Percentiles rank a stretch among this genome's conserved stretches.
phyloP scores from a whole-genome alignment of 2,888 invertebrate species.

The Tricholauxania praeusta region DNA sequence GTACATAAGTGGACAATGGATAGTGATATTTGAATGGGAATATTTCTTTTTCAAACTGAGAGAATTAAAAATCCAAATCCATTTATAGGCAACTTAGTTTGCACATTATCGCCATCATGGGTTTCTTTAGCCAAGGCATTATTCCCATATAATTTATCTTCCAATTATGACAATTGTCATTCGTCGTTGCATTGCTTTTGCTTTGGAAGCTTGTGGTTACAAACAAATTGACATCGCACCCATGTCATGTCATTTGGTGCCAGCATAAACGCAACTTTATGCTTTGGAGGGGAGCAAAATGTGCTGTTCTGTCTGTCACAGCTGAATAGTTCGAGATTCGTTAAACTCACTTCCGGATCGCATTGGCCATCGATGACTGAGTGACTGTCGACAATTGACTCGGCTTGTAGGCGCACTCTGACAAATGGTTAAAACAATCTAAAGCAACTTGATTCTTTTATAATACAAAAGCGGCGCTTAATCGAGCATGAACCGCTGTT shows the following conservation, averaged over 20 bases:
- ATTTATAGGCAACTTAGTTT: no score
- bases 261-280: not conserved
- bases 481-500: conserved; percentile 24
- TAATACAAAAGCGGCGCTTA: conserved; percentile 18
- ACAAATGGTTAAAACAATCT: no score
- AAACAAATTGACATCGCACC: conserved; percentile 16
- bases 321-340: conserved; percentile 4
- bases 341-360: conserved; percentile 22
- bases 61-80: no score
- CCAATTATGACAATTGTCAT: conserved; percentile 10
- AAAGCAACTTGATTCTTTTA: not conserved
- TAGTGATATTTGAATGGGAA: no score
- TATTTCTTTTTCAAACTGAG: no score
- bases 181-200: not conserved
- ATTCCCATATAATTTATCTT: no score
- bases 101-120: no score
- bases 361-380: not conserved
- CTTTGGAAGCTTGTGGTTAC: not conserved
- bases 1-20: no score
- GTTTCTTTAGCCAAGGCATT: no score
- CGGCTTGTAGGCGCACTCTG: not conserved
- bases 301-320: conserved; percentile 2
- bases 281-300: not conserved
- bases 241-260: not conserved
- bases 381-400: not conserved